Evolutionary conservation across 2,888 invertebrate genomes (phyloP), one percentile per base, ranked within the genome.

Genomic region (Cetonia aurata): DNA sequence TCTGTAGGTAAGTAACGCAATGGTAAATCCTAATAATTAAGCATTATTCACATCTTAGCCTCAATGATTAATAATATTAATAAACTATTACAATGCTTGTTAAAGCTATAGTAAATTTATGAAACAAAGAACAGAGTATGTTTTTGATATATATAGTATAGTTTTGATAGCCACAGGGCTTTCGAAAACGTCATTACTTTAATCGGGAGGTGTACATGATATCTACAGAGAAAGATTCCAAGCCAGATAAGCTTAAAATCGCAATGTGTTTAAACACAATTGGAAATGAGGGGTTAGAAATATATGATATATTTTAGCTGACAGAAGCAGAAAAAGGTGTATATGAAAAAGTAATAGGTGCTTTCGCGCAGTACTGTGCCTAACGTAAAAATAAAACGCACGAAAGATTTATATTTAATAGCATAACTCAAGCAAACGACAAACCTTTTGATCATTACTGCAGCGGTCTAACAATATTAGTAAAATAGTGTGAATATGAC

Each of bases 401-500:
- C 48, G 73, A 74, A 33, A 53, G 72, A 12, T 71, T 74, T 44
- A 52, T 71, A 41, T 74, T 72, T 17, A 55, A 71, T 17, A 70
- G 67, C 12, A 71, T 57, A 9, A 52, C 17, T 9, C 71, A 73
- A 55, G 31, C 31, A 59, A 56, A 69, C 56, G 57, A 42, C 42
- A 70, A 74, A 56, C 67, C 62, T 4, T 71, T 75, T 44, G 71
- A 75, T 44, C 67, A 75, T 37, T 70, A 71, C 59, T 55, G 71
- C n/a, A 69, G 69, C 3, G 46, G 65, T 57, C 37, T 73, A 42
- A 70, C 67, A 50, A 67, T 65, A 13, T 69, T 71, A 46, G 66
- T 59, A 46, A 60, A 70, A 66, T 69, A 69, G 31, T 74, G 71
- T 60, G 73, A 50, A 62, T 72, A 72, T 46, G 62, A 66, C 41